Conservation (phyloP, 1,140 invertebrate genomes). For the Danaus plexippus region DNA sequence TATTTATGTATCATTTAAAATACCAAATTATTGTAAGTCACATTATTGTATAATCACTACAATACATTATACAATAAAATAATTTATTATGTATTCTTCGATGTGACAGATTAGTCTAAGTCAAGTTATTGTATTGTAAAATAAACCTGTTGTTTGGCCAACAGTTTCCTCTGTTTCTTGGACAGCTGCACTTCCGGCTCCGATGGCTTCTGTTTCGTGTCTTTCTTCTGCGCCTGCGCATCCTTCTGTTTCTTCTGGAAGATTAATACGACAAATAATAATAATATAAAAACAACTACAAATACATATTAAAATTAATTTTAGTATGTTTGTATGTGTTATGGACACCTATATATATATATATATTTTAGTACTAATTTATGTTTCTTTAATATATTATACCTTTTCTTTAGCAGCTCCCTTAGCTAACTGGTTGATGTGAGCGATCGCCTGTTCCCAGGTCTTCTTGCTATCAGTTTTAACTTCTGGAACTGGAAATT, state of each 20-base stretch:
- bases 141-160: constrained; percentile 51
- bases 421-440: constrained; percentile 63
- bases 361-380: too few species aligned
- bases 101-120: too few species aligned
- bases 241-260: constrained; percentile 49
- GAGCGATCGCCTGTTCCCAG: constrained; percentile 65
- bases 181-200: constrained; percentile 28
- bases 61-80: too few species aligned
- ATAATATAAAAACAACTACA: not conserved
- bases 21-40: too few species aligned
- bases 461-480: constrained; percentile 33
- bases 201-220: constrained; percentile 22
- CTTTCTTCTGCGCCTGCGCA: constrained; percentile 19
- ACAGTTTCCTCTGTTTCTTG: constrained; percentile 49
- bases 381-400: not conserved
- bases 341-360: not conserved
- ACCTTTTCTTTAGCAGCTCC: constrained; percentile 54
- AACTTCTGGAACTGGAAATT: too few species aligned
- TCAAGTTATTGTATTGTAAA: not conserved
- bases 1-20: too few species aligned
- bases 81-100: too few species aligned
- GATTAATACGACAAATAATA: not conserved
- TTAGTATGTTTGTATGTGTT: too few species aligned
- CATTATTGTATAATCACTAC: too few species aligned
- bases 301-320: too few species aligned